Evolutionary conservation across 2,888 invertebrate genomes (phyloP).

Genomic region (Prosopocoilus inquinatus): DNA sequence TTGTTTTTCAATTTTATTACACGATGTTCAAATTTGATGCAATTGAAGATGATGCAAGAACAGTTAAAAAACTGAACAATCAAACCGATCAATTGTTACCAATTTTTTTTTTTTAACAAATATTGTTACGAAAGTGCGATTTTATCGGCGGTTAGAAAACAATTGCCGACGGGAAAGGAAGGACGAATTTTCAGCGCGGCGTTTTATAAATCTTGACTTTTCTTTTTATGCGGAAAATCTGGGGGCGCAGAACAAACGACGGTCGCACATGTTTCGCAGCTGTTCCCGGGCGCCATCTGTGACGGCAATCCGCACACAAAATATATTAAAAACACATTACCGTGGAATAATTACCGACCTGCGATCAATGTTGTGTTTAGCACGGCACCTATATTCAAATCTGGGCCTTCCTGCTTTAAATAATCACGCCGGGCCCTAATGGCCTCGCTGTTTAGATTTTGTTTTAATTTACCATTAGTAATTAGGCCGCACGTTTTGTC

Average conservation of each 20-base stretch:
- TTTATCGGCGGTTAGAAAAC: too few species aligned
- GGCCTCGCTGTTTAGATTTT: neutral
- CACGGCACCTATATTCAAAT: neutral
- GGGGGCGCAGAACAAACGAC: conserved; percentile 28
- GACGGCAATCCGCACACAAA: conserved; percentile 42
- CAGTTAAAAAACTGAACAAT: too few species aligned
- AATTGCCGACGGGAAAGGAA: too few species aligned
- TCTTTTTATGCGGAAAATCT: conserved; percentile 21
- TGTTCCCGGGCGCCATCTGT: conserved; percentile 38
- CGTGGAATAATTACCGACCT: conserved; percentile 38
- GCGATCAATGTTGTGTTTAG: conserved; percentile 13
- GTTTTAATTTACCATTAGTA: neutral
- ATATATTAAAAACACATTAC: conserved; percentile 47
- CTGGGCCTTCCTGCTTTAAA: neutral
- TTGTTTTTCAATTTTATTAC: too few species aligned
- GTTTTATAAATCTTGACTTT: conserved; percentile 8
- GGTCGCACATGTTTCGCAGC: conserved; percentile 37
- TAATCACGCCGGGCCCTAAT: neutral
- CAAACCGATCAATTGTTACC: too few species aligned
- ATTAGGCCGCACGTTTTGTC: too few species aligned
- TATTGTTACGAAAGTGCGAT: too few species aligned
- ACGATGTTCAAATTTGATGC: too few species aligned
- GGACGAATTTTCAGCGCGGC: neutral
- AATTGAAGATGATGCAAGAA: too few species aligned
- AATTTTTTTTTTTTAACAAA: too few species aligned